Conservation (phyloP, 2,797 vertebrate genomes). For the Pteropus rufus region DNA sequence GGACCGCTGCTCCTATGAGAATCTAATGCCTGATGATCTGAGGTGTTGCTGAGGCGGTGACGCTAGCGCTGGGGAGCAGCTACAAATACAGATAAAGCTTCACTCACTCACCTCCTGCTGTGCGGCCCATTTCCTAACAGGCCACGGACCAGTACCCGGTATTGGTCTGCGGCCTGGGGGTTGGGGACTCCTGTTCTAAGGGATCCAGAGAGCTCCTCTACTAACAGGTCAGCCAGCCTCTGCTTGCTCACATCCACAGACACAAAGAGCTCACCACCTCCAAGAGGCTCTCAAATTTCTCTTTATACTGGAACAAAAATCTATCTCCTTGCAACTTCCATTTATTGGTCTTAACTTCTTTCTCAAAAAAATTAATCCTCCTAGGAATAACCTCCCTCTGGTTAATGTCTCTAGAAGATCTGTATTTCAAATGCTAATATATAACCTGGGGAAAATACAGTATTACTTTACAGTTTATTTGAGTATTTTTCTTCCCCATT, state of each 20-base stretch:
- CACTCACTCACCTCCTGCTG: no score
- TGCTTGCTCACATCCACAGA: not conserved
- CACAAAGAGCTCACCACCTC: not conserved
- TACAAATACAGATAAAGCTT: no score
- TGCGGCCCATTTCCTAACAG: no score
- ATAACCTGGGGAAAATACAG: not conserved
- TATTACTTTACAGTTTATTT: not conserved
- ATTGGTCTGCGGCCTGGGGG: no score
- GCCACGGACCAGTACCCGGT: no score
- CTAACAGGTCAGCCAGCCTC: not conserved
- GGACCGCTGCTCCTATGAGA: no score
- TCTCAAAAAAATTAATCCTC: not conserved
- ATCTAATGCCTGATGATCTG: no score
- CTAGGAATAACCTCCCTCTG: not conserved
- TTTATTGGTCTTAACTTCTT: not conserved
- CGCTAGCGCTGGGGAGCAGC: no score
- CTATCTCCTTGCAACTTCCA: not conserved
- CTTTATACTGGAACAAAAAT: not conserved
- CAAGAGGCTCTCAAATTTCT: not conserved
- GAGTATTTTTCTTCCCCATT: not conserved
- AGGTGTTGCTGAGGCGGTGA: no score
- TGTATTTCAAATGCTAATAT: slow-evolving; percentile 2
- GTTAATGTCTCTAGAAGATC: not conserved
- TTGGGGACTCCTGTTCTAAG: not conserved
- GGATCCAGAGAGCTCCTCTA: not conserved